phyloP scores from a whole-genome alignment of 2,888 invertebrate genomes.

The Mongoloraphidia duomilia region DNA sequence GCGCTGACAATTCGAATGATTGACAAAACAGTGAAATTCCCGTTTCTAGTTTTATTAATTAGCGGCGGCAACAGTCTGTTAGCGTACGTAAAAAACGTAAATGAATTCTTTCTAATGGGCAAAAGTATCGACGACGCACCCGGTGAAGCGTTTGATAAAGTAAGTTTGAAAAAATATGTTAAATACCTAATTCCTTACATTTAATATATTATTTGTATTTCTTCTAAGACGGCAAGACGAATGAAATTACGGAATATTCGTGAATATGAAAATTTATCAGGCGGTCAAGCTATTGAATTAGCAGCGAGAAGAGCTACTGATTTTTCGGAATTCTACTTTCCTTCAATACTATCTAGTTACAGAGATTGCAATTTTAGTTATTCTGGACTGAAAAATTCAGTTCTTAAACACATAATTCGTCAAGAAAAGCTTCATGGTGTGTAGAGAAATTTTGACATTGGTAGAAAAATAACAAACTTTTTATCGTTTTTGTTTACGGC shows the following conservation, averaged over 20 bases:
- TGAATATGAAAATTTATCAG: conserved; percentile 56
- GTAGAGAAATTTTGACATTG: conserved; percentile 1
- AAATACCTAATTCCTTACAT: conserved; percentile 2
- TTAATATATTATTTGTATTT: conserved; percentile 8
- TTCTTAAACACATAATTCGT: conserved; percentile 34
- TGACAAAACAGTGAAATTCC: conserved; percentile 54
- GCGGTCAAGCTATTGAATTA: conserved; percentile 75
- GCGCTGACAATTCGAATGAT: conserved; percentile 76
- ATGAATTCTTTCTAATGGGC: conserved; percentile 69
- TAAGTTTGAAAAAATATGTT: conserved; percentile 22
- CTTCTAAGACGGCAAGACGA: conserved; percentile 53
- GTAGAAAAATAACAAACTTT: neutral
- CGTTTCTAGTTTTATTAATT: conserved; percentile 76
- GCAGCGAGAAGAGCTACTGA: conserved; percentile 56
- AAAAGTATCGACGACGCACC: conserved; percentile 72
- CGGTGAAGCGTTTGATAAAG: conserved; percentile 90
- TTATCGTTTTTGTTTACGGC: too few species aligned
- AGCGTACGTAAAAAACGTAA: conserved; percentile 54
- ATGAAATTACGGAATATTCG: conserved; percentile 67
- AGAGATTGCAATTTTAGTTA: conserved; percentile 87
- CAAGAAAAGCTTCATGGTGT: conserved; percentile 43
- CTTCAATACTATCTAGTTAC: conserved; percentile 43
- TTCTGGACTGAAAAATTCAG: conserved; percentile 59
- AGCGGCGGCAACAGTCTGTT: conserved; percentile 90
- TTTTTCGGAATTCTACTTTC: conserved; percentile 48